A percentile compares a stretch with the other conserved stretches of the same genome.
phyloP scores from a whole-genome alignment of 2,797 vertebrate genomes.

The Dryobates pubescens region DNA sequence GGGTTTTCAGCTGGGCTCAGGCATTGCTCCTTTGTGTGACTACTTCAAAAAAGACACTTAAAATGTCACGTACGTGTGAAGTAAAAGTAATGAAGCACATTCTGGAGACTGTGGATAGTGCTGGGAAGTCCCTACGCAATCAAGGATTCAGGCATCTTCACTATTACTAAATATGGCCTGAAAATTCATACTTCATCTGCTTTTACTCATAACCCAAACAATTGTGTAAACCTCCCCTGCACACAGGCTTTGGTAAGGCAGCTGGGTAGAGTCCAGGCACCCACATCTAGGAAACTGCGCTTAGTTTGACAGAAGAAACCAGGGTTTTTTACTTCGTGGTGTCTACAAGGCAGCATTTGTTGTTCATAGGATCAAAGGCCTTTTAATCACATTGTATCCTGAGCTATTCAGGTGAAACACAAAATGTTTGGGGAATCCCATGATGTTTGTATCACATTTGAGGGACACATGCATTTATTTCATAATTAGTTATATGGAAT shows the following conservation, averaged over 20 bases:
- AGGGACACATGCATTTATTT: not conserved
- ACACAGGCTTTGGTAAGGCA: not conserved
- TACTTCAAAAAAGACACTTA: not conserved
- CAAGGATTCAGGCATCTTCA: not conserved
- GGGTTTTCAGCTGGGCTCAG: not conserved
- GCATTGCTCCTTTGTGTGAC: accelerated
- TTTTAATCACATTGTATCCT: not conserved
- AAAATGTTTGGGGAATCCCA: constrained; percentile 25
- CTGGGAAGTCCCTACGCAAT: constrained; percentile 14
- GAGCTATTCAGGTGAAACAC: not conserved
- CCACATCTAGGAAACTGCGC: not conserved
- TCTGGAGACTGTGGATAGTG: not conserved
- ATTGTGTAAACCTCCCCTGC: not conserved
- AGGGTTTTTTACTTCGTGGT: not conserved
- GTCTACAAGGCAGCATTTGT: accelerated
- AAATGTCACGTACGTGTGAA: not conserved
- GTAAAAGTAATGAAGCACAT: not conserved
- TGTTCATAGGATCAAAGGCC: not conserved
- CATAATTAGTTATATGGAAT: not conserved
- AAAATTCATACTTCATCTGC: not conserved
- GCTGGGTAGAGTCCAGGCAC: not conserved
- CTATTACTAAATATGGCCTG: not conserved
- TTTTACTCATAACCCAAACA: not conserved
- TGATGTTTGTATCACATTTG: not conserved
- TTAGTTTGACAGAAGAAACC: not conserved